Evolutionary conservation across 2,888 invertebrate species (phyloP).

Genomic region (Chironomus tentans): DNA sequence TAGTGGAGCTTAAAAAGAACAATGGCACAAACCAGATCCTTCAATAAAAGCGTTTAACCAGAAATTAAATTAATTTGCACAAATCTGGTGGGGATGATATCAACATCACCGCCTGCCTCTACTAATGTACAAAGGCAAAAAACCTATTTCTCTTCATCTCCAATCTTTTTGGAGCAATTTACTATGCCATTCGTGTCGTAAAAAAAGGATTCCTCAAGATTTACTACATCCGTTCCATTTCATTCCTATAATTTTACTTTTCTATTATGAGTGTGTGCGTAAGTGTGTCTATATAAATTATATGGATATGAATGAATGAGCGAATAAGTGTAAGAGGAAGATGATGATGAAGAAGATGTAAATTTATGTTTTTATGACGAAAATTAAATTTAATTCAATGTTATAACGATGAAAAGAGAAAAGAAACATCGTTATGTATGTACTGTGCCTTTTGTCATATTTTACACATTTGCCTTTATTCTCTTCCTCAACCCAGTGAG

Average conservation of each 20-base stretch:
- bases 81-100: neutral
- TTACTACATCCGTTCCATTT: neutral
- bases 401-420: neutral
- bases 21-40: neutral
- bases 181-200: neutral
- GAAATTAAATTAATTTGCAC: slow-evolving; percentile 20
- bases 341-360: neutral
- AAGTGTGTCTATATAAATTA: too few species aligned
- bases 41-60: slow-evolving; percentile 22
- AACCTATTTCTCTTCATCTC: too few species aligned
- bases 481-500: neutral
- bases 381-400: slow-evolving; percentile 19
- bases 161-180: neutral
- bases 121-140: too few species aligned
- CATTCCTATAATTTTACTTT: too few species aligned
- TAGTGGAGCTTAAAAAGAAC: neutral
- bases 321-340: neutral
- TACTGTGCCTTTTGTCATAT: neutral
- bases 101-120: neutral
- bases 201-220: neutral
- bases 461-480: neutral
- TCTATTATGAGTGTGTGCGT: too few species aligned
- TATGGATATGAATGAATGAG: too few species aligned
- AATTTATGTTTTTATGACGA: slow-evolving; percentile 17
- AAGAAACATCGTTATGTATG: neutral